Evolutionary conservation across 1,140 invertebrate genomes (phyloP).

Genomic region (Zaprionus ornatus): DNA sequence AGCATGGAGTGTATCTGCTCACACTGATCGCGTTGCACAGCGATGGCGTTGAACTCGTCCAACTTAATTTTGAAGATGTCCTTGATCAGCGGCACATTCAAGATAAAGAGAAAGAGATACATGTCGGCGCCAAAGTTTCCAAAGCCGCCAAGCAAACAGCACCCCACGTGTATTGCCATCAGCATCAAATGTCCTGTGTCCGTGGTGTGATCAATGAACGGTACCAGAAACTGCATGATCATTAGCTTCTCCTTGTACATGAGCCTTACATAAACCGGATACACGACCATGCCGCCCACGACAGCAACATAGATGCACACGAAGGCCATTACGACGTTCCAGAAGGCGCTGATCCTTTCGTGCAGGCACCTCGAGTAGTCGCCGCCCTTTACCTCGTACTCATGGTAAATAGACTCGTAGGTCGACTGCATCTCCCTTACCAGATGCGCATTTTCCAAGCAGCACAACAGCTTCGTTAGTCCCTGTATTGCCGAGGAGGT

Average conservation of each 20-base stretch:
- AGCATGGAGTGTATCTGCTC: constrained; percentile 15
- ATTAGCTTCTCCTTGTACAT: constrained; percentile 39
- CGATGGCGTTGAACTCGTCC: constrained; percentile 49
- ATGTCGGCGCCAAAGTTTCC: constrained; percentile 70
- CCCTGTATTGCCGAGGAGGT: constrained; percentile 47
- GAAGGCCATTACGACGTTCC: constrained; percentile 40
- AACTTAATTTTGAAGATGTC: constrained; percentile 56
- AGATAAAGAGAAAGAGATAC: constrained; percentile 61
- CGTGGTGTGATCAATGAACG: constrained; percentile 41
- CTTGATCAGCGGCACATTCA: constrained; percentile 58
- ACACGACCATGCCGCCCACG: constrained; percentile 3
- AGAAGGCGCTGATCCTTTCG: constrained; percentile 41
- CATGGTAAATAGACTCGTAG: constrained; percentile 51
- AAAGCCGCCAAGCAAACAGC: constrained; percentile 47
- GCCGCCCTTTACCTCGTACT: constrained; percentile 49
- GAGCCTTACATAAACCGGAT: constrained; percentile 42
- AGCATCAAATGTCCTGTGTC: constrained; percentile 51
- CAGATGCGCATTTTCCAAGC: neutral
- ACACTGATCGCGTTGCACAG: neutral
- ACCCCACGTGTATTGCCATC: constrained; percentile 23
- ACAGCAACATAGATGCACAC: constrained; percentile 12
- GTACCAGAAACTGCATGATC: constrained; percentile 63
- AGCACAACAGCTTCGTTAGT: constrained; percentile 38
- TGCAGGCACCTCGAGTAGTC: constrained; percentile 47
- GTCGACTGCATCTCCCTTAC: constrained; percentile 36